A percentile compares a stretch with the other conserved stretches of the same genome.
Evolutionary conservation across 2,888 invertebrate species (phyloP).

Genomic region (Megastigmus dorsalis): DNA sequence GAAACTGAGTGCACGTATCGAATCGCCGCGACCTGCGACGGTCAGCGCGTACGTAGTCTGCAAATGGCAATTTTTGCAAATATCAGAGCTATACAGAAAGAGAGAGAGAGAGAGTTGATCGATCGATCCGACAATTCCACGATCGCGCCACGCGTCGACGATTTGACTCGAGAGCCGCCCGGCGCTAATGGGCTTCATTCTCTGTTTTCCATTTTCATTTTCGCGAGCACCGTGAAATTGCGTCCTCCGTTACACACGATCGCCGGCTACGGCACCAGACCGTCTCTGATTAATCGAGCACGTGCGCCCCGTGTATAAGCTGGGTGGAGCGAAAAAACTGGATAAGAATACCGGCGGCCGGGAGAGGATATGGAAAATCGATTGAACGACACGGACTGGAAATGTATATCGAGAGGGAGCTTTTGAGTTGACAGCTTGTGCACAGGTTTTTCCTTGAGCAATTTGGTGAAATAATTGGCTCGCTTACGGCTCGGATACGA

Average conservation of each 20-base stretch:
- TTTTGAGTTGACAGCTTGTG: neutral
- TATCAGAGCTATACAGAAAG: too few relatives aligned
- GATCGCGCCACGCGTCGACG: neutral
- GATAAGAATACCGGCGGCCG: neutral
- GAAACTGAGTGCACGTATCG: too few relatives aligned
- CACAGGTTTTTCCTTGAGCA: neutral
- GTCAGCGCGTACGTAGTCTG: too few relatives aligned
- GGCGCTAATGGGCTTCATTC: neutral
- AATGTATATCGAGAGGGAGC: neutral
- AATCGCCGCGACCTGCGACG: too few relatives aligned
- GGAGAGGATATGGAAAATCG: constrained; percentile 15
- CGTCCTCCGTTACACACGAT: neutral
- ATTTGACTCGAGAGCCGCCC: neutral
- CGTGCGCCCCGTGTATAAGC: neutral
- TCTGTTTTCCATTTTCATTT: constrained; percentile 18
- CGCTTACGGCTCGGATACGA: neutral
- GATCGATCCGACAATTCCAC: neutral
- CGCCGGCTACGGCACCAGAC: too few relatives aligned
- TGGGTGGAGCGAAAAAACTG: constrained; percentile 7
- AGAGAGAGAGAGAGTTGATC: too few relatives aligned
- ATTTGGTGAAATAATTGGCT: constrained; percentile 12
- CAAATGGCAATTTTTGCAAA: too few relatives aligned
- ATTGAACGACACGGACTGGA: neutral
- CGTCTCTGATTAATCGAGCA: constrained; percentile 18
- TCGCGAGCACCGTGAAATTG: constrained; percentile 26